These are phyloP conservation scores for Zaprionus tsacasi DNA, from an alignment of 1,140 invertebrate genomes.

Conservation along the genomic window DNA sequence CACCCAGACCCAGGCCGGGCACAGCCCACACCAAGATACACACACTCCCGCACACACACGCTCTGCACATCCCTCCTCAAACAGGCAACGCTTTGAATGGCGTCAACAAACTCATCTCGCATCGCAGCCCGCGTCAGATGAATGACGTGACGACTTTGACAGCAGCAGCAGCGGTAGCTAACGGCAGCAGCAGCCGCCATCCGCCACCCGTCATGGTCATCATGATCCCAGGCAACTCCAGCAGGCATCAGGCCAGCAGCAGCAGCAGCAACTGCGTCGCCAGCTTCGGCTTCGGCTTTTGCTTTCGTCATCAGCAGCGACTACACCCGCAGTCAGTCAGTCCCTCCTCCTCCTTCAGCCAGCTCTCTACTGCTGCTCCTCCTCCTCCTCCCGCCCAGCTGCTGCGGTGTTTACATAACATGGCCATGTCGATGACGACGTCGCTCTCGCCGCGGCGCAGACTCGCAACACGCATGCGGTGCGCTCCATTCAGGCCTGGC, in stretches of 20 bases:
- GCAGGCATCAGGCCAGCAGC: constrained; percentile 62
- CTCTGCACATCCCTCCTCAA: neutral
- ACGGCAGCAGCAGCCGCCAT: neutral
- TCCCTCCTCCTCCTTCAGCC: neutral
- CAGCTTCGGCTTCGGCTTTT: constrained; percentile 23
- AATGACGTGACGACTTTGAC: constrained; percentile 75
- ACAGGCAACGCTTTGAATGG: constrained; percentile 46
- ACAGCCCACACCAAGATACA: constrained; percentile 9
- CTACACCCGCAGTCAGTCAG: neutral
- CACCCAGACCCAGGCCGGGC: constrained; percentile 24
- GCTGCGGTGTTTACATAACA: constrained; percentile 52
- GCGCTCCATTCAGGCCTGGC: constrained; percentile 35
- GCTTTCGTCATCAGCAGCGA: constrained; percentile 47
- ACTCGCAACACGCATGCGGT: constrained; percentile 45
- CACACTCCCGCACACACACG: neutral
- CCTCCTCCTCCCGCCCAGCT: neutral
- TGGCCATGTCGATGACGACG: constrained; percentile 32
- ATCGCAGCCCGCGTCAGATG: no score
- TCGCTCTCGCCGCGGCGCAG: constrained; percentile 33
- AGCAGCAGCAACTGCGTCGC: constrained; percentile 47
- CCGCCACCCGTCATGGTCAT: constrained; percentile 23
- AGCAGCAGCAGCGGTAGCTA: constrained; percentile 1
- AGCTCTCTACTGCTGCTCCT: neutral
- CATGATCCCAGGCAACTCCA: constrained; percentile 36
- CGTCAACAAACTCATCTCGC: constrained; percentile 79